Conservation (phyloP, 2,797 vertebrate species). For the Sebastes matsubarae region DNA sequence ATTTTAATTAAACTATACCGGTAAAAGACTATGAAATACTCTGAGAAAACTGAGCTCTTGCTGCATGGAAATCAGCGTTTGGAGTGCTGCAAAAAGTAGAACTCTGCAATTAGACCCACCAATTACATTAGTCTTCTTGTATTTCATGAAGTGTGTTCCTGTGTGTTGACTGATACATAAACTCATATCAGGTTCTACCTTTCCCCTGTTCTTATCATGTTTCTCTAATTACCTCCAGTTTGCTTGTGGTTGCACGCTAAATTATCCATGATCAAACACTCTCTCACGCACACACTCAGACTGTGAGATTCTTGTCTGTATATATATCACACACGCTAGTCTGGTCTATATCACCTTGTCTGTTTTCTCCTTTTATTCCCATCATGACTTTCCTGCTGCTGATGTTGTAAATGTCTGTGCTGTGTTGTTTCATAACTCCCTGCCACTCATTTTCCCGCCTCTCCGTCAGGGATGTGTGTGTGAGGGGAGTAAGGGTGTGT, state of each 20-base stretch:
- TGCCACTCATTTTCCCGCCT: conserved; percentile 4
- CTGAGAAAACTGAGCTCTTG: background rate
- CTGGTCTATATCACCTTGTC: conserved; percentile 14
- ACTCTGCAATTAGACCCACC: background rate
- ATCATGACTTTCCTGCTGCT: conserved; percentile 12
- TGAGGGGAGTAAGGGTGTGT: background rate
- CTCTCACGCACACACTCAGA: background rate
- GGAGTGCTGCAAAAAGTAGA: background rate
- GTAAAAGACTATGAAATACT: background rate
- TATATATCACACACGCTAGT: background rate
- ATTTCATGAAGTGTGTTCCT: background rate
- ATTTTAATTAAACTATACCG: background rate
- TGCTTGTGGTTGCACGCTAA: background rate
- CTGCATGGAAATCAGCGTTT: background rate
- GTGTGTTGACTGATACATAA: background rate
- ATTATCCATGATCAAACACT: background rate
- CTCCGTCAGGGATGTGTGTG: background rate
- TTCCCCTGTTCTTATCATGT: background rate
- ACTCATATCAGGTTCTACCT: background rate
- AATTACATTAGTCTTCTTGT: background rate
- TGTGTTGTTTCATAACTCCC: conserved; percentile 4
- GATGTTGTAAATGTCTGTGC: conserved; percentile 16
- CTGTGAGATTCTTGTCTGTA: too few relatives aligned
- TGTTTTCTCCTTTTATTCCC: background rate
- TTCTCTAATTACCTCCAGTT: conserved; percentile 4